phyloP scores from a whole-genome alignment of 2,113 vertebrate genomes.

The Lamprotornis superbus region DNA sequence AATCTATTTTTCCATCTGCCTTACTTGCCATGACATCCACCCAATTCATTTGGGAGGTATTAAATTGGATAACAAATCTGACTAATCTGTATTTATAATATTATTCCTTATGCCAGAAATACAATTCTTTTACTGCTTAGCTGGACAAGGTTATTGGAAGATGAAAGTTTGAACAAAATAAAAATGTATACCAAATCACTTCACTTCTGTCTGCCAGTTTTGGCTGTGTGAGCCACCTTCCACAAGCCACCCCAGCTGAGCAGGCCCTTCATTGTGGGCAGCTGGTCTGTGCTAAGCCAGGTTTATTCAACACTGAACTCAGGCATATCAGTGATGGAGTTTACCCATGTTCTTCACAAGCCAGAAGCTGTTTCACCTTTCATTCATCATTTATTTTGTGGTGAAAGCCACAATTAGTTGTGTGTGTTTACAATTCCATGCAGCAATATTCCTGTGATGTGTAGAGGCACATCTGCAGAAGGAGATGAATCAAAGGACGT shows the following conservation, averaged over 20 bases:
- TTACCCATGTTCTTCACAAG: accelerated
- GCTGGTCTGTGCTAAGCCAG: not conserved
- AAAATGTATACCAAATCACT: not conserved
- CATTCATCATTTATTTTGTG: not conserved
- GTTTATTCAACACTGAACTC: not conserved
- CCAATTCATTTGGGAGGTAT: not conserved
- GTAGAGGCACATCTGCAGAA: not conserved
- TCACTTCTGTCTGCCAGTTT: not conserved
- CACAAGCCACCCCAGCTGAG: accelerated
- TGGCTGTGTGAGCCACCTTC: not conserved
- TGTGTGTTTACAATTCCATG: not conserved
- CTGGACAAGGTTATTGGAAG: not conserved
- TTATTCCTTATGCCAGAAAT: not conserved
- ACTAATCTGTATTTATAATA: not conserved
- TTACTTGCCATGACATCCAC: not conserved
- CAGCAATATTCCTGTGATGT: not conserved
- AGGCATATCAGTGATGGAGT: not conserved
- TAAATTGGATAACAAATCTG: slow-evolving; percentile 5
- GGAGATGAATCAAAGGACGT: not conserved
- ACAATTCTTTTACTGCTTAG: not conserved
- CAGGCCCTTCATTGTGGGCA: not conserved
- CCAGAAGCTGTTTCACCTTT: not conserved
- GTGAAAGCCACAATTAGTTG: not conserved
- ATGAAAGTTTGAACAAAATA: not conserved
- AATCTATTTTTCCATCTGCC: not conserved